Evolutionary conservation across 2,888 invertebrate species (phyloP), one percentile per base, ranked within the genome.

Genomic region (Nomada fucata): DNA sequence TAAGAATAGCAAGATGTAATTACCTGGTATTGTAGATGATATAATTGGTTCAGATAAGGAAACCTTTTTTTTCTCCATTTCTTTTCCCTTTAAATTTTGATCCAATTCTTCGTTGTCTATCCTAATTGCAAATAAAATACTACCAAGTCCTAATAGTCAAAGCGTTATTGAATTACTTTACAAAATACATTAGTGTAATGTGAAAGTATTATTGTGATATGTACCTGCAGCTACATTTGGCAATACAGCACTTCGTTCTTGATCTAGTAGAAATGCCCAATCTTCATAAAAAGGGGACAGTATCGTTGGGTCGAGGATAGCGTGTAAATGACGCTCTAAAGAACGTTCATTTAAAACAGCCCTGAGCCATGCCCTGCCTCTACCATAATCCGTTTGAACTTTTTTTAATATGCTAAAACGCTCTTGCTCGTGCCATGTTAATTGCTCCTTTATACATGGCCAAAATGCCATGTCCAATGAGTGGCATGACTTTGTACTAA

Each of bases 341-440:
- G 98, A 97, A 89, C 97, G 96, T 93, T 99, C 99, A 94, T 99
- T 99, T 36, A 99, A 95, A 4, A 98, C 95, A 23, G 98, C 97
- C 85, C 99, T 95, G 44, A 99, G 95, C 96, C 99, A 98, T 36
- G 98, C 98, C 90, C 97, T 95, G 29, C 97, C 97, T 89, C 97
- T 95, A 20, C 98, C 98, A 69, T 96, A 95, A 92, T 97, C 97
- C 0, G 96, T 96, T 94, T 95, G 96, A 63, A 97, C 95, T 87
- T 95, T 94, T 87, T 94, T 94, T 79, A 97, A 94, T 9, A 96
- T 95, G 89, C 96, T 95, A 93, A 97, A 99, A 71, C 99, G 95
- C 91, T 98, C 97, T 82, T 96, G 96, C 93, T 98, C 98, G 93
- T 98, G 98, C 92, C 97, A 96, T 20, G 97, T 98, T 72, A 99